Conservation (phyloP, 2,888 invertebrate genomes). For the Rhimphoctona megacephalus region DNA sequence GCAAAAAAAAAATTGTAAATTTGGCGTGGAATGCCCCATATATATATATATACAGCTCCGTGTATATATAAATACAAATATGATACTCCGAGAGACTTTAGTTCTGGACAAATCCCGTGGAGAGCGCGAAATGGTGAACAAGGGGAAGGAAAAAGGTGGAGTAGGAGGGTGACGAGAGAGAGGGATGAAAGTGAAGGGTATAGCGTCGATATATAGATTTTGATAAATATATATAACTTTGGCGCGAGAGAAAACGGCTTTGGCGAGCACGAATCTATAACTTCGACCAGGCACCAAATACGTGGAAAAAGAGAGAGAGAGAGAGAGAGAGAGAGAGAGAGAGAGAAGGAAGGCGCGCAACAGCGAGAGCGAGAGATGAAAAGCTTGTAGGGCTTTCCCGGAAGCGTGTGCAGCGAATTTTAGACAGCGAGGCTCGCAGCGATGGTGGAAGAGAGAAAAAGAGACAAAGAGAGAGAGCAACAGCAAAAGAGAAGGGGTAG, state of each 20-base stretch:
- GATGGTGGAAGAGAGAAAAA: neutral
- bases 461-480: constrained; percentile 62
- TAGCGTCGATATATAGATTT: constrained; percentile 67
- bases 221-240: constrained; percentile 34
- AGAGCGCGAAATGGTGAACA: constrained; percentile 46
- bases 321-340: neutral
- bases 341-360: neutral
- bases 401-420: constrained; percentile 68
- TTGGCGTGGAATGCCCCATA: too few species aligned
- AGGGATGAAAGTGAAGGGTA: constrained; percentile 68
- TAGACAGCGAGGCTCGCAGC: constrained; percentile 34
- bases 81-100: constrained; percentile 48
- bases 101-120: constrained; percentile 38
- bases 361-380: constrained; percentile 9
- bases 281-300: constrained; percentile 31
- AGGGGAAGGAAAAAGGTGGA: neutral
- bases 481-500: neutral
- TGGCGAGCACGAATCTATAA: constrained; percentile 54
- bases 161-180: neutral
- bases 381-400: constrained; percentile 43
- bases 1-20: too few species aligned
- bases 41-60: neutral
- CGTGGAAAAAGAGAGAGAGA: neutral
- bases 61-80: constrained; percentile 8
- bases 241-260: constrained; percentile 51